Evolutionary conservation across 30 jellyfish, hydroid and myxozoan genomes (phyloP), one percentile per base, ranked within the genome.

Genomic region (Rhopilema esculentum): DNA sequence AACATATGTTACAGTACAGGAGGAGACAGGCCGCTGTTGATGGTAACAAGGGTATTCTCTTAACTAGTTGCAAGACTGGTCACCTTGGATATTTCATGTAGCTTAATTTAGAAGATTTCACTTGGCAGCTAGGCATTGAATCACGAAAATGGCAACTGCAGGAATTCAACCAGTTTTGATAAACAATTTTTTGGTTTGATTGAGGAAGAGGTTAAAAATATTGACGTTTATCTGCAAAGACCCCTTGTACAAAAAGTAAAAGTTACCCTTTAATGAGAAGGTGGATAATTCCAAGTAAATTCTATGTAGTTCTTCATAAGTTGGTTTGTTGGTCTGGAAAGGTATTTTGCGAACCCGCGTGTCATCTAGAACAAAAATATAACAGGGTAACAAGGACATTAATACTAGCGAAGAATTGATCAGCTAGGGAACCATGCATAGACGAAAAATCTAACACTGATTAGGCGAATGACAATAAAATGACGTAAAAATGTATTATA

Each of bases 291-390:
- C 79, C 18, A 19, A 21, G 75, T 88, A 92, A 22, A 91, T 75
- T 48, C 99, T 49, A 70, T 95, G 72, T 15, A 90, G 61, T 77
- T 95, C 99, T 50, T 88, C 95, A 29, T 89, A 82, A 24, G 99
- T 90, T 20, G 99, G 99, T 67, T 95, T 86, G 12, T 91, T 81
- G 19, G 99, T 95, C 49, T 70, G 52, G 61, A 95, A 83, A 18
- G 99, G 97, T 2, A 95, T 83, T 66, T 91, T 90, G n/a, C 91
- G 69, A 16, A 90, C n/a, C 27, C 99, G 61, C 16, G 77, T 28
- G 83, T 95, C 99, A 70, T 81, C 99, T 95, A 67, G 27, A 53
- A 64, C 74, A 15, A 57, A 2, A 72, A 29, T 67, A 23, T 63
- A 63, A 30, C 21, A 63, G 73, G 25, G 73, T 63, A 18, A 20